Evolutionary conservation across 2,113 vertebrate species (phyloP), one percentile per base, ranked within the genome.

Genomic region (Periophthalmodon schlosseri): DNA sequence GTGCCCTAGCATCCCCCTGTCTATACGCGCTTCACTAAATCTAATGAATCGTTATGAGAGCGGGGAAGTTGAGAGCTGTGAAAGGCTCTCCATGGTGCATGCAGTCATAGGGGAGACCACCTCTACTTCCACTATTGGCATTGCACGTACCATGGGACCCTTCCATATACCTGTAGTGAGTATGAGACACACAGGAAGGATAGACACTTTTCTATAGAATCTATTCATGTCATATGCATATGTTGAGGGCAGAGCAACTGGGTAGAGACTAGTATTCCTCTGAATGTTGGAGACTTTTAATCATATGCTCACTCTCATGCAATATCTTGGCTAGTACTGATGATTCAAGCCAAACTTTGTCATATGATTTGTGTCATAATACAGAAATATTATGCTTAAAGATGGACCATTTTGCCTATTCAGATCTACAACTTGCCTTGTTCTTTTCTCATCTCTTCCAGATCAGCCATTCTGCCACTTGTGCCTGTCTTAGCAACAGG

Each of bases 401-500:
- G 39, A 44, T 44, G 8, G 39, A 44, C 39, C 10, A 7, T 44
- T 44, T 44, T 44, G 39, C 8, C 39, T 44, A 10, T 8, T 0
- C 8, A 39, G 36, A 39, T 39, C 36, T 39, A 39, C 4, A 39
- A 4, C 36, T 39, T 39, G 36, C 4, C 2, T 20, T 33, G 0
- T 61, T 15, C 5, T 15, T 6, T 39, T 39, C 66, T 16, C 36
- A 68, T 79, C 14, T 74, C n/a, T 82, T 75, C 74, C 87, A 94
- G 94, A 90, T 95, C 74, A 94, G 94, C 79, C 93, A 95, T 81
- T 94, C 92, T 79, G 93, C 93, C 57, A 93, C 93, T 1, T 94
- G 93, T 85, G 93, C 92, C 21, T 94, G 93, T 88, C 93, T 95
- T 16, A 89, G 93, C 75, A 90, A 94, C 81, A 93, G 92, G 80